Evolutionary conservation across 2,113 vertebrate species (phyloP).

Genomic region (Colistium nudipinnis): DNA sequence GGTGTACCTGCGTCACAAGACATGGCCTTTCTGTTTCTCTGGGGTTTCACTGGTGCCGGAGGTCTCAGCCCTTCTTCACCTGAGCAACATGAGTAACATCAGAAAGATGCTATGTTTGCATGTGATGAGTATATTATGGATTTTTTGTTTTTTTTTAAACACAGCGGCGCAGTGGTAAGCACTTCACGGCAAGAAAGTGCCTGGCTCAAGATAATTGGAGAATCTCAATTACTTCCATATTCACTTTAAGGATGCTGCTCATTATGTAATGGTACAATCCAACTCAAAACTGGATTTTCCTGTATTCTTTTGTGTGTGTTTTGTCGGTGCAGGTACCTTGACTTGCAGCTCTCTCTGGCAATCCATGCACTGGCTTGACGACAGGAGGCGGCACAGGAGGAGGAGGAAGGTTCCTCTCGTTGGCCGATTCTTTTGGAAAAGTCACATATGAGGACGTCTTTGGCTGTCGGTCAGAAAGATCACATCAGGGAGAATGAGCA

Average conservation of each 20-base stretch:
- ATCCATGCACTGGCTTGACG: slow-evolving; percentile 59
- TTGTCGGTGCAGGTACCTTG: slow-evolving; percentile 69
- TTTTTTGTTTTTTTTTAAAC: no score
- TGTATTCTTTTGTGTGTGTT: not conserved
- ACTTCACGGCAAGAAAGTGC: no score
- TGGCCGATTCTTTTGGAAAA: slow-evolving; percentile 73
- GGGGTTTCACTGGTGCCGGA: slow-evolving; percentile 76
- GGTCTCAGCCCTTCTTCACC: slow-evolving; percentile 75
- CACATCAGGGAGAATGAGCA: not conserved
- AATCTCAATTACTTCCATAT: not conserved
- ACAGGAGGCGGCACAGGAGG: slow-evolving; percentile 74
- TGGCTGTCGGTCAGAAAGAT: slow-evolving; percentile 63
- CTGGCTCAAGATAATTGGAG: no score
- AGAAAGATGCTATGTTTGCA: not conserved
- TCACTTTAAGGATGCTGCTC: no score
- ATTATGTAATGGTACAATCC: not conserved
- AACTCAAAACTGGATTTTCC: not conserved
- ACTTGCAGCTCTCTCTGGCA: slow-evolving; percentile 76
- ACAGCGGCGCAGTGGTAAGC: no score
- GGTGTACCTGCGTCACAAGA: slow-evolving; percentile 80
- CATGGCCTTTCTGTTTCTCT: slow-evolving; percentile 79
- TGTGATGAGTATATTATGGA: not conserved
- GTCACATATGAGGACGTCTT: slow-evolving; percentile 74
- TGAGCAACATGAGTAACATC: slow-evolving; percentile 23
- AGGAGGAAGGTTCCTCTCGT: slow-evolving; percentile 74